Base-by-base conservation (phyloP, 2,797 vertebrate genomes). In the Sebastes kiyomatsui region DNA sequence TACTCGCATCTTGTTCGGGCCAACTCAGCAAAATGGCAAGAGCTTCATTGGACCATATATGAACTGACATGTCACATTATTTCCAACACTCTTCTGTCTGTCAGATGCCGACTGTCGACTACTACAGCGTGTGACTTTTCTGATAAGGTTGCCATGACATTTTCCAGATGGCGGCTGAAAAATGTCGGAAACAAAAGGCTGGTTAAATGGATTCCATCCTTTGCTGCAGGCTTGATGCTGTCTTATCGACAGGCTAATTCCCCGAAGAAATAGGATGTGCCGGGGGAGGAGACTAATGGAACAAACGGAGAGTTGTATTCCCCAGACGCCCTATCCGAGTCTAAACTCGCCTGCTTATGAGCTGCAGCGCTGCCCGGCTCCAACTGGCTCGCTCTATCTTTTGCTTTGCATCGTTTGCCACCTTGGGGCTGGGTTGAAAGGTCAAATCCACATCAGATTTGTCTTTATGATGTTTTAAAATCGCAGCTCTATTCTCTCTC, bases 211-310 rank as follows among this genome's bases (percentile, higher is more conserved):
- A 90, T 90, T 90, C 92, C 69, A 73, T 93, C 86, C 85, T 77
- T 72, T 62, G 70, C 82, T 60, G 88, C 32, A 5, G 81, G 59
- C 91, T 87, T 93, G 91, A 94, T 82, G 91, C 80, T 56, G 84
- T 81, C 90, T 93, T 93, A 94, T 95, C 89, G 88, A 94, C 93
- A 87, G 83, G 73, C 81, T 95, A 91, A 94, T 95, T 95, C 90
- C 92, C 93, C 11, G n/a, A 73, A 90, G 88, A 83, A 91, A 93
- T 92, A 71, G 87, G 87, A 94, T 84, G 89, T 92, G 90, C 90
- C 92, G 82, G 75, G 79, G 87, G 81, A 91, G 74, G 85, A 88
- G 90, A 93, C 76, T 83, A 90, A 93, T 92, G 85, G 86, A 88
- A 92, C 87, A 89, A 92, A 90, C 66, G 10, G 74, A 68, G 71